Base-by-base conservation (phyloP, 2,113 vertebrate genomes). In the Vulpes ferrilata region DNA sequence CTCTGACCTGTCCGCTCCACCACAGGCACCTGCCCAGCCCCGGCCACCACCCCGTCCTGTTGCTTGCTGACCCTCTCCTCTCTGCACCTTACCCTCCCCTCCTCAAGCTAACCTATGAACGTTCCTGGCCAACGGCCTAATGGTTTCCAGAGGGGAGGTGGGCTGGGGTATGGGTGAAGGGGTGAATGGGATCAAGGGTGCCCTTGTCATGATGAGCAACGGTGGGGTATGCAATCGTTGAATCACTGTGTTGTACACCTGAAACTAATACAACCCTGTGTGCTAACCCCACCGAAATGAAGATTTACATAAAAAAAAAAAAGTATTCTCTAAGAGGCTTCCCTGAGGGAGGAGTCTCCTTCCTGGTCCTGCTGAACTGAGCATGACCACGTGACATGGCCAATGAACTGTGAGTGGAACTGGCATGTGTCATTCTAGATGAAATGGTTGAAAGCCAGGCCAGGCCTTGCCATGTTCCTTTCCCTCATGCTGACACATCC, bases 11-110 rank as follows among this genome's bases (percentile, higher is more conserved):
- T 4, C 65, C 3, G 0, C 13, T 62, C 80, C 8, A 0, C 53
- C 43, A 0, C 0, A 4, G 32, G 22, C 30, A 7, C 73, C 67
- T 43, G 43, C 43, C 11, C 1, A 11, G 82, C 53, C 51, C 22
- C 0, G 23, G 17, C 3, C 0, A 4, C 1, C 0, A 0, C 32
- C 7, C 30, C 8, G 57, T 0, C 3, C 20, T 15, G 3, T 48
- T 25, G 71, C 62, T 35, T 5, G 0, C 0, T 2, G 53, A 15
- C 25, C 38, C 13, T 74, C 51, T 51, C 73, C 9, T 11, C 67
- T 84, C 22, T 3, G 11, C n/a, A 43, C 4, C 55, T 8, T 25
- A 73, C 53, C 38, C 35, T 83, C 19, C 48, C 51, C 22, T 53
- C 4, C n/a, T 35, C 5, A 3, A 12, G 32, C 30, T 15, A 53